Conservation (phyloP, 1,140 invertebrate species). For the Calliphora vicina region DNA sequence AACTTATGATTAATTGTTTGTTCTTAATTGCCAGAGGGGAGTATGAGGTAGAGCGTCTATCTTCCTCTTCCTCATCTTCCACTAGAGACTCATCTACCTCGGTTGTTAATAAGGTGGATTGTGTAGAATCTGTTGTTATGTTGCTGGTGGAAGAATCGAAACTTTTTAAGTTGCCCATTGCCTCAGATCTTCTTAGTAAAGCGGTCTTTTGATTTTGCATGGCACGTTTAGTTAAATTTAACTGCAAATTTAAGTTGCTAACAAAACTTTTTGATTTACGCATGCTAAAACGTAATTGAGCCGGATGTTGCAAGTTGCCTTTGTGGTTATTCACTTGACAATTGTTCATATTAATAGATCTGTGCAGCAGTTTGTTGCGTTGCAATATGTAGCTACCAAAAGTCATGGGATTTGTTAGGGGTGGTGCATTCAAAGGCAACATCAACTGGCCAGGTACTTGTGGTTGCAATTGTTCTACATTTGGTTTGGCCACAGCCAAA, state of each 20-base stretch:
- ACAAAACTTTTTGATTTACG: conserved; percentile 61
- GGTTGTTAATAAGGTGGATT: background rate
- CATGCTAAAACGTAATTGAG: conserved; percentile 49
- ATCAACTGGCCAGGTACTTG: background rate
- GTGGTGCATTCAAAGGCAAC: conserved; percentile 5
- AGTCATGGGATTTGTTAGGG: background rate
- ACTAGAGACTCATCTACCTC: background rate
- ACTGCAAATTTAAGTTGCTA: conserved; percentile 46
- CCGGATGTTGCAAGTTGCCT: conserved; percentile 10
- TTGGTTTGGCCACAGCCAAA: conserved; percentile 7
- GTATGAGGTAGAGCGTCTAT: background rate
- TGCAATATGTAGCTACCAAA: background rate
- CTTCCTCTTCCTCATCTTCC: conserved; percentile 31
- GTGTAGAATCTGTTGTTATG: conserved; percentile 21
- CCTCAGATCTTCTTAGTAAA: background rate
- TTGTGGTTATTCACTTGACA: conserved; percentile 5
- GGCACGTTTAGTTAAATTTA: conserved; percentile 53
- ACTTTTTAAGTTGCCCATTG: conserved; percentile 16
- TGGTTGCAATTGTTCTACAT: background rate
- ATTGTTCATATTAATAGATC: conserved; percentile 47
- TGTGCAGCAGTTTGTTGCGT: conserved; percentile 1
- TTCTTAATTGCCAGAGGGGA: conserved; percentile 57
- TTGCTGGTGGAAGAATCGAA: conserved; percentile 44
- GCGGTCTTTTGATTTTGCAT: conserved; percentile 41
- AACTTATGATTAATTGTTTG: conserved; percentile 53